Base-by-base conservation (phyloP, 2,888 invertebrate genomes). In the Nomada goodeniana region DNA sequence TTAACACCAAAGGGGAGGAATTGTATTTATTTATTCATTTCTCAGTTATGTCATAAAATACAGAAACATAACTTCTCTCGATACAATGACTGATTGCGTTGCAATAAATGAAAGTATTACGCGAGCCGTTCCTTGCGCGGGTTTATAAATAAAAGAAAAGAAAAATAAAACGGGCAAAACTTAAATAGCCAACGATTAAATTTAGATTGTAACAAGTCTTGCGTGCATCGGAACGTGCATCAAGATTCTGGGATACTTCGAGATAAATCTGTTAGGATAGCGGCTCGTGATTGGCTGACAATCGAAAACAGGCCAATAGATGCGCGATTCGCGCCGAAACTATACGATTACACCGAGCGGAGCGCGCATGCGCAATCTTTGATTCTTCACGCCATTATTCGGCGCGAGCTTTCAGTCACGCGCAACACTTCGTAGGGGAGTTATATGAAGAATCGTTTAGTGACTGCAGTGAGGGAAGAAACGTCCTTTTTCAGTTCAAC, bases 401-500 rank as follows among this genome's bases (percentile, higher is more conserved):
- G 64, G 72, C 81, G 80, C 86, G 70, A 70, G 84, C 60, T 61
- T 75, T 76, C 72, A 88, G 88, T 88, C 44, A 69, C 71, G 85
- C 84, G 88, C 87, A 69, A 76, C 53, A 64, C 76, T 65, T 72
- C 68, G 67, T 11, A 60, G 15, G 53, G 15, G 42, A 5, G 4
- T 23, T 29, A 11, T 18, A 36, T 2, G 18, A 10, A 11, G 5
- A 9, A 9, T 20, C 18, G 2, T 36, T 52, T 42, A 15, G 50
- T 59, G 75, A 29, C 18, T 4, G 10, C 5, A 15, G 61, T 2
- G 11, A 29, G 11, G 57, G n/a, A 57, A 10, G 18, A 63, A 60
- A 26, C 52, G 23, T 42, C 47, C 2, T 65, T 53, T 42, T 47
- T 47, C 47, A 15, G 15, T 47, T 47, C 47, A 47, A 47, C 11